Conservation (phyloP, 2,888 invertebrate species). For the Morpho achilles region DNA sequence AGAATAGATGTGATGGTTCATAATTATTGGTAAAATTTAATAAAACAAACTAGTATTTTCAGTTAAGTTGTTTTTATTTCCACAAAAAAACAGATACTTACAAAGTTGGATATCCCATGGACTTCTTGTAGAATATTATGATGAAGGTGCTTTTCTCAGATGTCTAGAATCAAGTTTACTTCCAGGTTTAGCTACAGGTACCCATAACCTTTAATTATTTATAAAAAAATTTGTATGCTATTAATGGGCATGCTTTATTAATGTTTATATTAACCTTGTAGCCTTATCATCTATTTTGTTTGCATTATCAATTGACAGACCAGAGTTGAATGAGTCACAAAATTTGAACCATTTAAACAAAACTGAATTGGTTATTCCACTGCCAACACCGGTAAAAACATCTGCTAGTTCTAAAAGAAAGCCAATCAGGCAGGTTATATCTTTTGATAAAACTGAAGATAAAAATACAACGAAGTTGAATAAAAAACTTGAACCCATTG, state of each 20-base stretch:
- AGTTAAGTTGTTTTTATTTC: neutral
- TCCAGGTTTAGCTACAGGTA: conserved; percentile 92
- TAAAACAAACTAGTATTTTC: too few relatives aligned
- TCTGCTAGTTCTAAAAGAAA: conserved; percentile 59
- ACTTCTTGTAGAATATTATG: conserved; percentile 86
- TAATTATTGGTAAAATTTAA: too few relatives aligned
- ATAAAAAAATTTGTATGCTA: neutral
- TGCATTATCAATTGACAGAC: conserved; percentile 94
- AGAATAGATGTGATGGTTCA: too few relatives aligned
- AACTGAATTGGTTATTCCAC: conserved; percentile 85
- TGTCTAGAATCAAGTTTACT: conserved; percentile 89
- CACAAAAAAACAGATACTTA: conserved; percentile 77
- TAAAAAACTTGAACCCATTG: conserved; percentile 35
- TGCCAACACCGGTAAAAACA: conserved; percentile 80
- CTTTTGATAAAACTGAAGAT: conserved; percentile 67
- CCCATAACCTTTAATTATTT: neutral
- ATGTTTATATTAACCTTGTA: conserved; percentile 49
- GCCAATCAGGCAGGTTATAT: conserved; percentile 71
- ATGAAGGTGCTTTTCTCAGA: conserved; percentile 90
- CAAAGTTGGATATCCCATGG: conserved; percentile 86
- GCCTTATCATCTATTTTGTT: conserved; percentile 94
- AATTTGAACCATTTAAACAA: conserved; percentile 65
- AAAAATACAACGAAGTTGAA: conserved; percentile 37
- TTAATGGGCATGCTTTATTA: conserved; percentile 19
- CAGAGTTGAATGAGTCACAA: conserved; percentile 84